Evolutionary conservation across 2,113 vertebrate species (phyloP), one percentile per base, ranked within the genome.

Genomic region (Platysteira castanea): DNA sequence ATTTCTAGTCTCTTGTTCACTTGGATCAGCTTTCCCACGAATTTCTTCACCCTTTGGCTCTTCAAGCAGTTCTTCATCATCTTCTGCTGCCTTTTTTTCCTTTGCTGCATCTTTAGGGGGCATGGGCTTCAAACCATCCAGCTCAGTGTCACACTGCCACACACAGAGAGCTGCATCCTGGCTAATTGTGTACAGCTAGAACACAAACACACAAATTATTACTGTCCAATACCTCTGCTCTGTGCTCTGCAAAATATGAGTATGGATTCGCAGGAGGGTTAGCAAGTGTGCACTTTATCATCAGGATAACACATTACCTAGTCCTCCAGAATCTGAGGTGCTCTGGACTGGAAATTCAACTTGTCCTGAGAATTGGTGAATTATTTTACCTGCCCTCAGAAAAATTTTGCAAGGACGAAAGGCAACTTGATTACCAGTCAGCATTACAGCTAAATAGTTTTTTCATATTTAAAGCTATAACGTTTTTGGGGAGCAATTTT

Each of bases 121-220:
- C 56, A 53, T 94, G 13, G 89, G 97, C 82, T 98, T 95, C 70
- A 99, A 97, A 12, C 97, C 98, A 16, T 98, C 97, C 0, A 98
- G 98, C 54, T 98, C 98, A 0, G 99, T 99, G 97, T 99, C 98
- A 61, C 99, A 99, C 95, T 99, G 98, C 99, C 99, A 99, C 68
- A 99, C 95, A 10, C 99, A 99, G 53, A 99, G 98, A 2, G 98
- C 96, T n/a, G 98, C 99, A 1, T 99, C 99, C 96, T 98, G 99
- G 96, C 99, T 99, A 60, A 99, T 90, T 0, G 99, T 99, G 97
- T 99, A 99, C 50, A 99, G 91, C 99, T 99, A 74, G 4, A 68
- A 73, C 4, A 75, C 8, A 88, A 83, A 82, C 39, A 76, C 8
- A 42, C 3, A 2, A 3, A 59, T 0, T 3, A 53, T n/a, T 49